Evolutionary conservation across 2,888 invertebrate genomes (phyloP).

Genomic region (Nowickia ferox): DNA sequence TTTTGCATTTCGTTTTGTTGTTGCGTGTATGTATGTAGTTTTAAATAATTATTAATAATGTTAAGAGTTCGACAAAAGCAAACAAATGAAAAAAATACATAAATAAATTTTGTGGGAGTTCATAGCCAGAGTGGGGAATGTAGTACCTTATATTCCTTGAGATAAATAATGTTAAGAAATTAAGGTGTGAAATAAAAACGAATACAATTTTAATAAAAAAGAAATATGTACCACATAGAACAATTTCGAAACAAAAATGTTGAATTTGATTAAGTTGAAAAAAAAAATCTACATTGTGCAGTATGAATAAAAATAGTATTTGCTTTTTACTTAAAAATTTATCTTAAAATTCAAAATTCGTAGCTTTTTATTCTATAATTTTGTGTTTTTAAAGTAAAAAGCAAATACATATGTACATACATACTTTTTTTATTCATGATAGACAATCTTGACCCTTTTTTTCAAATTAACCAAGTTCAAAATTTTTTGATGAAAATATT

Average conservation of each 20-base stretch:
- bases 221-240: neutral
- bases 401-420: too few species aligned
- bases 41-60: constrained; percentile 72
- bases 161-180: neutral
- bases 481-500: too few species aligned
- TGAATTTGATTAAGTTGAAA: too few species aligned
- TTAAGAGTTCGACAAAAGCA: constrained; percentile 67
- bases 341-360: too few species aligned
- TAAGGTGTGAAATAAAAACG: constrained; percentile 26
- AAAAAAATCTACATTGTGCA: too few species aligned
- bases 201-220: constrained; percentile 3
- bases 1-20: constrained; percentile 28
- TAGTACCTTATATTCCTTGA: neutral
- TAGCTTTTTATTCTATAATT: too few species aligned
- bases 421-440: too few species aligned
- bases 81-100: constrained; percentile 18
- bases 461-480: too few species aligned
- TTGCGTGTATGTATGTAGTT: constrained; percentile 44
- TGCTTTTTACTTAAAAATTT: too few species aligned
- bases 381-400: too few species aligned
- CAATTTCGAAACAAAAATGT: neutral
- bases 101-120: constrained; percentile 50
- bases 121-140: constrained; percentile 47
- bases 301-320: too few species aligned
- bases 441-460: too few species aligned